Evolutionary conservation across 2,888 invertebrate species (phyloP), one percentile per base, ranked within the genome.

Genomic region (Eledone cirrhosa): DNA sequence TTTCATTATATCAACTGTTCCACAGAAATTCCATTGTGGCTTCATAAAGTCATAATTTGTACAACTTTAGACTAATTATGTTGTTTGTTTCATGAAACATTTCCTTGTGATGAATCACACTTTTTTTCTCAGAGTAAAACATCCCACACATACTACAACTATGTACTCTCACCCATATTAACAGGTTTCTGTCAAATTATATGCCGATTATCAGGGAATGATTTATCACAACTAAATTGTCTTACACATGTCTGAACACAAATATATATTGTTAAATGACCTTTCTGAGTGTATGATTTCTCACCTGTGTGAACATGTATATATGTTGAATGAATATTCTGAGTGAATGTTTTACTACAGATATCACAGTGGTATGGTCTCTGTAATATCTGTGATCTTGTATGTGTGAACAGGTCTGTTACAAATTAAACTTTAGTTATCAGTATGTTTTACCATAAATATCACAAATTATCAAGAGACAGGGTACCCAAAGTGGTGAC

Each of bases 221-320:
- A 22, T 29, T 33, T 76, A 27, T 22, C 76, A 48, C 76, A 76
- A 22, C 76, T 47, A 24, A 47, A 76, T 8, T 47, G 76, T 24
- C 48, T 76, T 27, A 47, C 76, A 27, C 76, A 47, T 47, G 76
- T 76, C 16, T 76, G 76, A 24, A 47, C 27, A 16, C 76, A 24
- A 16, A 27, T 7, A 48, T 76, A 48, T 27, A 41, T 27, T 2
- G 29, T 33, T 29, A 76, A 29, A 19, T 47, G 41, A 11, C 29
- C 47, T 13, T 29, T 24, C 24, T 33, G 16, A n/a, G 41, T 33
- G 75, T 29, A 75, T 1, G 75, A 47, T 47, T 75, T 75, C 11
- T 75, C 75, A n/a, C 75, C 75, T 22, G 75, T 75, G 11, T 75
- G 75, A 8, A 33, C 47, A 19, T 47, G 8, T 29, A 76, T 48